Conservation (phyloP, 2,888 invertebrate species). For the Ormia ochracea region DNA sequence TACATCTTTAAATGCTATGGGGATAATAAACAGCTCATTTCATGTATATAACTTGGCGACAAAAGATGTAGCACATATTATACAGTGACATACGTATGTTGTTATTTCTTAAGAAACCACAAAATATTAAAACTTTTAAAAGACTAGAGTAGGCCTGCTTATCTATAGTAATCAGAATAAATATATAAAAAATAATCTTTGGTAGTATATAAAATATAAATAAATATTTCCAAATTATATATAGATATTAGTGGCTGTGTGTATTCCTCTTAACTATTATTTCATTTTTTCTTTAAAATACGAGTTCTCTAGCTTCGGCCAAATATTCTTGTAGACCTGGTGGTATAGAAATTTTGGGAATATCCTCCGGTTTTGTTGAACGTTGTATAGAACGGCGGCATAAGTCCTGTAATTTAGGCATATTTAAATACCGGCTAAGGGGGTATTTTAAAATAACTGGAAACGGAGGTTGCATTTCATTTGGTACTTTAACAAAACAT, state of each 20-base stretch:
- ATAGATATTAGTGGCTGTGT: conserved; percentile 10
- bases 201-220: conserved; percentile 29
- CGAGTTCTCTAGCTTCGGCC: conserved; percentile 74
- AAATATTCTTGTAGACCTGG: conserved; percentile 79
- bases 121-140: not conserved
- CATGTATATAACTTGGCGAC: no score
- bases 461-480: conserved; percentile 83
- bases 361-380: conserved; percentile 80
- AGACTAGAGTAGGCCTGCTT: not conserved
- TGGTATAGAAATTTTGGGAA: conserved; percentile 83
- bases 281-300: conserved; percentile 66
- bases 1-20: no score
- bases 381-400: conserved; percentile 86
- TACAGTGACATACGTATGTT: not conserved
- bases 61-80: no score
- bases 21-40: no score
- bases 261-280: conserved; percentile 42
- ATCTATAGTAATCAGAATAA: not conserved
- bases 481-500: conserved; percentile 83
- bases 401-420: conserved; percentile 84
- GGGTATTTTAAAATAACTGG: conserved; percentile 86
- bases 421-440: conserved; percentile 84
- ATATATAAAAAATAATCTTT: conserved; percentile 44
- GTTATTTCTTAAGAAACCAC: not conserved
- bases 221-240: conserved; percentile 26